A percentile compares a stretch with the other conserved stretches of the same genome.
These are phyloP conservation scores for Rhodeus uyekii DNA, from an alignment of 2,797 vertebrate genomes.

Conservation along the genomic window DNA sequence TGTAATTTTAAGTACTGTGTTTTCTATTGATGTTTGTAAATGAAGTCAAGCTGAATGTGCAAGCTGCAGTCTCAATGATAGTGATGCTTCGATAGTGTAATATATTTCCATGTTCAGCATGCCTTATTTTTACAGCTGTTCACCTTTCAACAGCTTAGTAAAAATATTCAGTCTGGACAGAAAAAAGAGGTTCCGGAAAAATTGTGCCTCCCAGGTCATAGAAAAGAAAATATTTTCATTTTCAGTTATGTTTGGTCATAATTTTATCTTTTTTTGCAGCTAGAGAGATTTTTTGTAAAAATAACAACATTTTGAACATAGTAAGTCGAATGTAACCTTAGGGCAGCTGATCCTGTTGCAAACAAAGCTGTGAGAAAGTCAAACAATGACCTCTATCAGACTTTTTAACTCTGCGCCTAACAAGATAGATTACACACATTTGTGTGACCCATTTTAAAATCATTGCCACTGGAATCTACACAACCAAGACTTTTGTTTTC, in stretches of 20 bases:
- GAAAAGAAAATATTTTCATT: constrained; percentile 41
- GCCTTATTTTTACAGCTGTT: constrained; percentile 60
- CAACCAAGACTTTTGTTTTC: too few species aligned
- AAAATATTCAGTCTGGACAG: constrained; percentile 53
- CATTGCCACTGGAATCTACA: neutral
- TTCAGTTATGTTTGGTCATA: constrained; percentile 23
- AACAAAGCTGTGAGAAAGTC: neutral
- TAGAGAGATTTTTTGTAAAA: neutral
- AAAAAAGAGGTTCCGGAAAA: constrained; percentile 36
- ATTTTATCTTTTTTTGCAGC: constrained; percentile 35
- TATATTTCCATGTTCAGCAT: constrained; percentile 39
- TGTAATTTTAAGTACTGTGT: neutral
- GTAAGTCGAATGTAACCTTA: neutral
- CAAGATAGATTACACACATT: neutral
- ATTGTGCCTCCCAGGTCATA: constrained; percentile 26
- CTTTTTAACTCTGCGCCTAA: neutral
- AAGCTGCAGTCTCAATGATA: constrained; percentile 42
- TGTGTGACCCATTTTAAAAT: neutral
- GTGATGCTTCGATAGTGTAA: constrained; percentile 42
- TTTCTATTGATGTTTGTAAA: constrained; percentile 8
- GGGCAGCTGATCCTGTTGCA: neutral
- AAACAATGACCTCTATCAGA: neutral
- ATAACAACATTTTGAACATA: constrained; percentile 10
- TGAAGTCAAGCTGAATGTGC: neutral
- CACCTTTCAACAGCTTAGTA: constrained; percentile 49